Conservation (phyloP, 2,113 vertebrate species). For the Scytalopus superciliaris region DNA sequence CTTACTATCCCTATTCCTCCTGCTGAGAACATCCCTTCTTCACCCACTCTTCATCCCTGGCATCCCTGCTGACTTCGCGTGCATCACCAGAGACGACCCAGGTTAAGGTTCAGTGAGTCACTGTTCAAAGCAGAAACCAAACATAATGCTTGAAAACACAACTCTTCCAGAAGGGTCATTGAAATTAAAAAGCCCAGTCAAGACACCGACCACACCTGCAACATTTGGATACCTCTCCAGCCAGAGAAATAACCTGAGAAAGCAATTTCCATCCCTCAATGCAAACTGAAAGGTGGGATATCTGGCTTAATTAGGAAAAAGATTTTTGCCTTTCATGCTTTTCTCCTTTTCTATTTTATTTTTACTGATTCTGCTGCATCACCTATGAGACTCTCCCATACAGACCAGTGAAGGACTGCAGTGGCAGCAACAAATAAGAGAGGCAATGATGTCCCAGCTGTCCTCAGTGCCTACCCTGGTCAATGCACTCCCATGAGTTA, state of each 20-base stretch:
- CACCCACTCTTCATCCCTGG: too few relatives aligned
- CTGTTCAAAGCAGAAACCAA: neutral
- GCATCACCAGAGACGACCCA: neutral
- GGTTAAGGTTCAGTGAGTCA: neutral
- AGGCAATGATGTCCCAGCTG: slow-evolving; percentile 49
- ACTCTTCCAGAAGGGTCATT: neutral
- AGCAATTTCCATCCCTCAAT: neutral
- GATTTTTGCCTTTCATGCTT: neutral
- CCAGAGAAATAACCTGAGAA: neutral
- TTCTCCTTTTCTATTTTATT: neutral
- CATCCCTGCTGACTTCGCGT: neutral
- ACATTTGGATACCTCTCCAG: neutral
- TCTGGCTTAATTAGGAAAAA: neutral
- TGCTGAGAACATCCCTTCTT: neutral
- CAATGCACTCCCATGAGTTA: slow-evolving; percentile 29
- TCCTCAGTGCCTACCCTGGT: neutral
- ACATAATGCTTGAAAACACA: neutral
- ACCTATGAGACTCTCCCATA: neutral
- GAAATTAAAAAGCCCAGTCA: neutral
- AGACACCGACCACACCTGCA: neutral
- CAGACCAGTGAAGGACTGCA: neutral
- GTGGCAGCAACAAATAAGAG: slow-evolving; percentile 56
- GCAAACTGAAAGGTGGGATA: neutral
- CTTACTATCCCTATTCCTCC: neutral
- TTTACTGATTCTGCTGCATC: neutral